phyloP scores from a whole-genome alignment of 2,113 vertebrate species.

The Procapra przewalskii region DNA sequence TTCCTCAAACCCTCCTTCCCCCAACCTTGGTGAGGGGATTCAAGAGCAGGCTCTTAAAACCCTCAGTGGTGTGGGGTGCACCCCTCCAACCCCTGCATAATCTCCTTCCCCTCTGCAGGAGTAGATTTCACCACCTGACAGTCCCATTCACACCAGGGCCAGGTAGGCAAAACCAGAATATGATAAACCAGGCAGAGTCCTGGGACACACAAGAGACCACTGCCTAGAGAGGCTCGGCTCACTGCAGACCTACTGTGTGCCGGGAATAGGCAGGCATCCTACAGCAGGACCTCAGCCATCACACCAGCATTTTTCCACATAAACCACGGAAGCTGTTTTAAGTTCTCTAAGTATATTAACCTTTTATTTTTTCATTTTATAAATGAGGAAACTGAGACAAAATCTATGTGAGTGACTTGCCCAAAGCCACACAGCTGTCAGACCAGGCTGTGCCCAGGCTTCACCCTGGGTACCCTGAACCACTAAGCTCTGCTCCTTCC shows the following conservation, averaged over 20 bases:
- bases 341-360: not conserved
- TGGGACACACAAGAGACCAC: too few relatives aligned
- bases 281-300: not conserved
- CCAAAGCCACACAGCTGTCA: not conserved
- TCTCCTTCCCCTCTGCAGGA: fast-evolving
- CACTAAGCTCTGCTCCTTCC: not conserved
- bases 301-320: too few relatives aligned
- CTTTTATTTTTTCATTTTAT: not conserved
- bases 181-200: not conserved
- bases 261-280: too few relatives aligned
- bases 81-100: not conserved
- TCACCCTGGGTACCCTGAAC: not conserved
- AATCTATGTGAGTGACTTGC: not conserved
- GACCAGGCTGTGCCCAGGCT: not conserved
- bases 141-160: too few relatives aligned
- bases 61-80: fast-evolving
- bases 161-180: not conserved
- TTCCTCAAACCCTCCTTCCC: not conserved
- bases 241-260: not conserved
- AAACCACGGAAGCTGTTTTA: not conserved
- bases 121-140: not conserved
- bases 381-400: not conserved
- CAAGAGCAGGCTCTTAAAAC: not conserved
- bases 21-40: too few relatives aligned
- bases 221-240: not conserved